Base-by-base conservation (phyloP, 2,797 vertebrate species). In the Neosilurus mollespiculum region DNA sequence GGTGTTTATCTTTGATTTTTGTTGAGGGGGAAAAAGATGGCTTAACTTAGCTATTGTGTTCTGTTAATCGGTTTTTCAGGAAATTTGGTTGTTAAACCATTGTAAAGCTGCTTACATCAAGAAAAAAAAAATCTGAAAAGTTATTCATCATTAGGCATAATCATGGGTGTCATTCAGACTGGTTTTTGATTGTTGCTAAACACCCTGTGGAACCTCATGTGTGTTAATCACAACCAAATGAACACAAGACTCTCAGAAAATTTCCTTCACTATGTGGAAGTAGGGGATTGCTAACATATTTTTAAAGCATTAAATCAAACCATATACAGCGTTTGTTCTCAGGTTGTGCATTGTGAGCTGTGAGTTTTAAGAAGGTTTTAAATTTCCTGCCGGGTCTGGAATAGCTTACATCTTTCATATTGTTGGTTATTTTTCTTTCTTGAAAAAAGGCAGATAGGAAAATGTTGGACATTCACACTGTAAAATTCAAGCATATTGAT, bases 41-140 rank as follows among this genome's bases (percentile, higher is more conserved):
- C 59, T 79, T 59, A 73, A 67, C 6, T 53, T 67, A 53, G 76
- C n/a, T 30, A 51, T 67, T 82, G 15, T 66, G 49, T 79, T 80
- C 76, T 75, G 22, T 37, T 80, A 79, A 81, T 64, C 66, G 59
- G 75, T 67, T 82, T 85, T 72, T 82, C 75, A 79, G 61, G 81
- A 73, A 82, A 22, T 22, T 56, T 37, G 26, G 16, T 77, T 24
- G 14, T 62, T 83, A 51, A 34, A 30, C 51, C 58, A 71, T 22
- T 67, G 53, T 14, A 78, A 83, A 62, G 66, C 66, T 53, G 56
- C 58, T 78, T 70, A 64, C n/a, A 78, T 24, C 62, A 6, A 22
- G 4, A 72, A 81, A 59, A 65, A 65, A 34, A 73, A 30, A 30
- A 30, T 24, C 8, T 9, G 2, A 37, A 69, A 67, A 56, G 51